Base-by-base conservation (phyloP, 2,888 invertebrate genomes). In the Tetrapedia diversipes region DNA sequence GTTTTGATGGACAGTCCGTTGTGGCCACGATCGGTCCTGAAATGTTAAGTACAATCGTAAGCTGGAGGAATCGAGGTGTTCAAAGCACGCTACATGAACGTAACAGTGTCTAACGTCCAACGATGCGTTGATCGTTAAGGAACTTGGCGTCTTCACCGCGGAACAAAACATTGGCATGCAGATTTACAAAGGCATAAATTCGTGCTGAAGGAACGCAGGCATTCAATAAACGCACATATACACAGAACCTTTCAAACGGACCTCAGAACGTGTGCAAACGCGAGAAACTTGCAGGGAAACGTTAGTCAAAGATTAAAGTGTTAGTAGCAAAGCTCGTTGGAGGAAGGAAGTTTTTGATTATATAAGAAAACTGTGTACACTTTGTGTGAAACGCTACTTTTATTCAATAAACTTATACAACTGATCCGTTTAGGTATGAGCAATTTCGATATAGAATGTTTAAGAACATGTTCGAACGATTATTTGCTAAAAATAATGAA, bases 301-400 rank as follows among this genome's bases (percentile, higher is more conserved):
- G 82, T 91, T 90, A 90, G 88, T 86, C 49, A 84, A 83, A 87
- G 85, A 86, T 89, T 86, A 88, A 86, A 89, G 85, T 84, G 81
- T 91, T 91, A 91, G 85, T 88, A 76, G 90, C 90, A 90, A n/a
- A 90, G 88, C 88, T 67, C 86, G 67, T 64, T 86, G 89, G 86
- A 88, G 78, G 80, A 83, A 88, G 87, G 83, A 83, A 82, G 80
- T 81, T 75, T 24, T 54, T 86, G 75, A 83, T 84, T 77, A 82
- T 71, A 76, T 54, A 87, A 87, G 86, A 85, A 86, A 86, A 87
- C 72, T 86, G 83, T 87, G 85, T 79, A 86, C 87, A 84, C 79
- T 83, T 81, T 76, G 67, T 78, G 77, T 83, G 76, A 80, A 81
- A 73, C 84, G 83, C 79, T 84, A 80, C 77, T 82, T 90, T 90